Base-by-base conservation (phyloP, 2,888 invertebrate species). In the Neelides folsomi region DNA sequence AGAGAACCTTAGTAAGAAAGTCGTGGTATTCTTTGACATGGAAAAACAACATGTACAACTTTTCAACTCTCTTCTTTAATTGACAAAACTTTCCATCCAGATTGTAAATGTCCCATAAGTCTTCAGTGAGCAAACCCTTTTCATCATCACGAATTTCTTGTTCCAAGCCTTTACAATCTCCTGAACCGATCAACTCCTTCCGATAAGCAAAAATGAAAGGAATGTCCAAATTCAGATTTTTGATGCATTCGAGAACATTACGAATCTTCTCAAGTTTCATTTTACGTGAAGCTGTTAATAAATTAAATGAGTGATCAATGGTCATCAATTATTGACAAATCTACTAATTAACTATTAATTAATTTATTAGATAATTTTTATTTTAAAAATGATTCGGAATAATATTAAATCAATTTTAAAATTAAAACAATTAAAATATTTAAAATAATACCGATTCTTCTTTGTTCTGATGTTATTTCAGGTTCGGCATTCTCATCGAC, bases 41-140 rank as follows among this genome's bases (percentile, higher is more conserved):
- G 2, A 3, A 13, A 9, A 40, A 18, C n/a, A 39, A 40, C 2
- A 1, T 16, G 5, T 39, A 3, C 4, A 48, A 16, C 2, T 34
- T 38, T 34, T 13, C 16, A 9, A 8, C 20, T 16, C 16, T 7
- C 2, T 10, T 40, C 9, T 19, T 13, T 12, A 48, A 40, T n/a
- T 18, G 41, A n/a, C 40, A 35, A 13, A 19, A 48, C 8, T n/a
- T n/a, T 3, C 9, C 19, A 40, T 40, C 40, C 18, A 27, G 12
- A 8, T 48, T 8, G 40, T 40, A 48, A 5, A 48, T 27, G 9
- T 15, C 40, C 48, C 48, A 48, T 2, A 39, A 20, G 20, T 40
- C 48, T 10, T 48, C 27, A 19, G 19, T 12, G 9, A 19, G 8
- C 18, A 39, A 48, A 9, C 2, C 9, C 20, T 4, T 15, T 15